Percentiles rank a stretch among this genome's conserved stretches.
Evolutionary conservation across 2,888 invertebrate genomes (phyloP).

Genomic region (Ormyrus pomaceus): DNA sequence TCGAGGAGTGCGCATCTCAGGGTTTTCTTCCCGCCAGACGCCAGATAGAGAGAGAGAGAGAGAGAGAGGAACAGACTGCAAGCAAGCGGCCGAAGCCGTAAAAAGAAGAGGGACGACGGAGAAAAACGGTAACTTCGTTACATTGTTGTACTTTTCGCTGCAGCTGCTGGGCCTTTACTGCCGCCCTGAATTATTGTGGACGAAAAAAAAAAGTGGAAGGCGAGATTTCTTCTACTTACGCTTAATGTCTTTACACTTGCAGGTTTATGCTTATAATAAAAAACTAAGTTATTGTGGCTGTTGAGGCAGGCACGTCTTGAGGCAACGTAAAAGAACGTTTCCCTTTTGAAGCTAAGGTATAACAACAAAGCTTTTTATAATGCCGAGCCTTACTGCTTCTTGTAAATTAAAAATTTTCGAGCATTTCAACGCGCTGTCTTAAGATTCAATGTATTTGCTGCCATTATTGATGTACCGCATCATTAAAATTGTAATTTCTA

Average conservation of each 20-base stretch:
- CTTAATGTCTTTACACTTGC: conserved; percentile 22
- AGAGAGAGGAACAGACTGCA: background rate
- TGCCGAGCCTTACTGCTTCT: too few species aligned
- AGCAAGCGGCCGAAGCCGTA: background rate
- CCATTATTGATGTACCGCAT: too few species aligned
- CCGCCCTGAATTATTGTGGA: conserved; percentile 11
- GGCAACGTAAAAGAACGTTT: too few species aligned
- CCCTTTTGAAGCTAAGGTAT: too few species aligned
- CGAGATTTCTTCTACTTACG: background rate
- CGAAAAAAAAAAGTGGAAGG: background rate
- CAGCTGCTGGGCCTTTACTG: background rate
- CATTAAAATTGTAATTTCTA: too few species aligned
- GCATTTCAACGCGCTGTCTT: too few species aligned
- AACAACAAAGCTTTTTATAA: too few species aligned
- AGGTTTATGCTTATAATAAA: conserved; percentile 10
- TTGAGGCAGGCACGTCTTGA: too few species aligned
- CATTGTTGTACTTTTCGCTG: background rate
- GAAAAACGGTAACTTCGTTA: conserved; percentile 15
- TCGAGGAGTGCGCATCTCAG: conserved; percentile 8
- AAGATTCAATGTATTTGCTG: too few species aligned
- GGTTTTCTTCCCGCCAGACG: background rate
- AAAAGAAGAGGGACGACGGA: background rate
- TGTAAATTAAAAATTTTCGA: too few species aligned
- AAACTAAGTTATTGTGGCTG: background rate
- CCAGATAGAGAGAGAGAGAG: background rate